Evolutionary conservation across 2,797 vertebrate species (phyloP).

Genomic region (Numenius phaeopus): DNA sequence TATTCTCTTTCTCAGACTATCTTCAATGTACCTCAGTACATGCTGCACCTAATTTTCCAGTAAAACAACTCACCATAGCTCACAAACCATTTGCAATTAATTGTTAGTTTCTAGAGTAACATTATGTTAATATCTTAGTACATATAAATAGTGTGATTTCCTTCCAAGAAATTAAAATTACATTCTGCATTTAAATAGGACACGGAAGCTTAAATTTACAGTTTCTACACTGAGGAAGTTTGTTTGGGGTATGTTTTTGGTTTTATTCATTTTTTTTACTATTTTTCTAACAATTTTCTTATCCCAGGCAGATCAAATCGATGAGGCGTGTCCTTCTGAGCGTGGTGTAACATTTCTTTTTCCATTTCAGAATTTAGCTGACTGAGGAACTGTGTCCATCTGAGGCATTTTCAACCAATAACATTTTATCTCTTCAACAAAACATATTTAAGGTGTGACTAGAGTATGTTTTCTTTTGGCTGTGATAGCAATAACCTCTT

Average conservation of each 20-base stretch:
- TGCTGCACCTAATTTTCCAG: background rate
- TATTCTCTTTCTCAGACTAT: background rate
- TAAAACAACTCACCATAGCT: background rate
- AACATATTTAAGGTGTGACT: background rate
- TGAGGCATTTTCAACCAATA: background rate
- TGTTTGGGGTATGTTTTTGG: accelerated
- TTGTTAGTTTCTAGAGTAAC: background rate
- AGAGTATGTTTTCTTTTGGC: background rate
- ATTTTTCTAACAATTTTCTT: background rate
- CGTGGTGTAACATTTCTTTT: background rate
- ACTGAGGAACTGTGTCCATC: background rate
- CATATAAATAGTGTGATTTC: background rate
- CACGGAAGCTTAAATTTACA: background rate
- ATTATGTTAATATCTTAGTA: background rate
- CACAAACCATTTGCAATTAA: background rate
- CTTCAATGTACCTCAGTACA: background rate
- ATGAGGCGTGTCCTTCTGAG: background rate
- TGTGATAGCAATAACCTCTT: background rate
- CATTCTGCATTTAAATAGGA: background rate
- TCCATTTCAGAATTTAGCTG: background rate
- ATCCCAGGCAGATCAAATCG: background rate
- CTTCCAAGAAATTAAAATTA: background rate
- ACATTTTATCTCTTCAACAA: background rate
- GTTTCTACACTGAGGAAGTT: background rate
- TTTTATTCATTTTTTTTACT: background rate